phyloP scores from a whole-genome alignment of 1,140 invertebrate species.

The Ruditapes philippinarum region DNA sequence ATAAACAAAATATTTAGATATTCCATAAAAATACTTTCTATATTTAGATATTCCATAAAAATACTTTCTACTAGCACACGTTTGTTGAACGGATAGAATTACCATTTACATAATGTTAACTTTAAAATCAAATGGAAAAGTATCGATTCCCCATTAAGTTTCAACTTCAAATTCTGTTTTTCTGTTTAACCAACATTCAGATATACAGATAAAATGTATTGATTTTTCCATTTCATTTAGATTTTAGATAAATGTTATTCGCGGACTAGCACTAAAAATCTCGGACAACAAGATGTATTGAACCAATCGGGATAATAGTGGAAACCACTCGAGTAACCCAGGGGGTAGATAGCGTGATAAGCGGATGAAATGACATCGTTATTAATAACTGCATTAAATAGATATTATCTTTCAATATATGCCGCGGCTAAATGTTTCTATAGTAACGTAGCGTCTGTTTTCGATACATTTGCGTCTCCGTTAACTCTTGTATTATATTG shows the following conservation, averaged over 20 bases:
- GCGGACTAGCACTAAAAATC: neutral
- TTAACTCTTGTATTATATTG: neutral
- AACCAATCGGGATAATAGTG: neutral
- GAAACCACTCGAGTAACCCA: neutral
- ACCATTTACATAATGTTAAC: too few relatives aligned
- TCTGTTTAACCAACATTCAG: too few relatives aligned
- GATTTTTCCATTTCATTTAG: too few relatives aligned
- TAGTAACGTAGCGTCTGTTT: slow-evolving; percentile 4
- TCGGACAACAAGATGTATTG: slow-evolving; percentile 1
- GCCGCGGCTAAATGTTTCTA: slow-evolving; percentile 8
- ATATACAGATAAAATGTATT: too few relatives aligned
- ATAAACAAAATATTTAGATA: too few relatives aligned
- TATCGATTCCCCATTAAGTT: too few relatives aligned
- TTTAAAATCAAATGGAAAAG: too few relatives aligned
- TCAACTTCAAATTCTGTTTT: too few relatives aligned
- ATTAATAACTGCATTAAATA: slow-evolving; percentile 38
- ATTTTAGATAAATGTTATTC: neutral
- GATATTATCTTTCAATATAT: slow-evolving; percentile 30
- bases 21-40: too few relatives aligned
- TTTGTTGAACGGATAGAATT: too few relatives aligned
- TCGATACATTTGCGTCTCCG: neutral
- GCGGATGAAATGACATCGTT: slow-evolving; percentile 12
- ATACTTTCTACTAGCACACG: too few relatives aligned
- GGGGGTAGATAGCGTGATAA: neutral
- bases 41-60: too few relatives aligned